Conservation (phyloP, 2,888 invertebrate species). For the Cheilosia vulpina region DNA sequence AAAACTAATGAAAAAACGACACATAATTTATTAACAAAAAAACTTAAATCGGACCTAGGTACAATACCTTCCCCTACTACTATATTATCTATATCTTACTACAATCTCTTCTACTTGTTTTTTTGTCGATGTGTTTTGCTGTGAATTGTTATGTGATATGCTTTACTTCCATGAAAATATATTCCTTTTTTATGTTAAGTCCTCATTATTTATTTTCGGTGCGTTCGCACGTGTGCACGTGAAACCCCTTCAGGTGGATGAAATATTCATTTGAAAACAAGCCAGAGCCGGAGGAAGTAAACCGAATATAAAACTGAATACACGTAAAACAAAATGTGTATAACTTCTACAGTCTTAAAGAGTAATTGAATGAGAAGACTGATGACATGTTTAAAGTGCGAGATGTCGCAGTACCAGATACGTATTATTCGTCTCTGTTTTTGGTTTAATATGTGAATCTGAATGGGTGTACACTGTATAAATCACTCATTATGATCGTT, state of each 20-base stretch:
- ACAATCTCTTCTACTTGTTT: background rate
- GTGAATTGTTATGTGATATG: constrained; percentile 15
- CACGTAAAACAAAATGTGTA: background rate
- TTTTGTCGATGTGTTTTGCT: background rate
- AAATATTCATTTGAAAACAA: constrained; percentile 35
- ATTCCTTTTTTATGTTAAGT: constrained; percentile 11
- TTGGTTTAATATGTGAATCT: too few relatives aligned
- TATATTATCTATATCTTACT: constrained; percentile 7
- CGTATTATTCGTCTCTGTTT: too few relatives aligned
- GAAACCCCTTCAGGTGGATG: constrained; percentile 24
- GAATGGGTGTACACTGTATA: background rate
- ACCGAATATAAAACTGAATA: background rate
- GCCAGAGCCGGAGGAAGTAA: background rate
- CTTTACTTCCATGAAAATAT: constrained; percentile 13
- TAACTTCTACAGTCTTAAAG: background rate
- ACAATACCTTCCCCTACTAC: too few relatives aligned
- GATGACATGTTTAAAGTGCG: background rate
- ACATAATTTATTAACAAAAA: too few relatives aligned
- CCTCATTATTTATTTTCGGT: constrained; percentile 35
- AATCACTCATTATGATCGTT: constrained; percentile 16
- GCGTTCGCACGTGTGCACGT: constrained; percentile 34
- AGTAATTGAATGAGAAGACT: background rate
- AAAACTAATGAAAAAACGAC: too few relatives aligned
- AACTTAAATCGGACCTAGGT: too few relatives aligned
- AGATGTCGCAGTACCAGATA: background rate